Percentiles rank a stretch among this genome's conserved stretches.
phyloP scores from a whole-genome alignment of 2,888 invertebrate species.

The Spodoptera littoralis region DNA sequence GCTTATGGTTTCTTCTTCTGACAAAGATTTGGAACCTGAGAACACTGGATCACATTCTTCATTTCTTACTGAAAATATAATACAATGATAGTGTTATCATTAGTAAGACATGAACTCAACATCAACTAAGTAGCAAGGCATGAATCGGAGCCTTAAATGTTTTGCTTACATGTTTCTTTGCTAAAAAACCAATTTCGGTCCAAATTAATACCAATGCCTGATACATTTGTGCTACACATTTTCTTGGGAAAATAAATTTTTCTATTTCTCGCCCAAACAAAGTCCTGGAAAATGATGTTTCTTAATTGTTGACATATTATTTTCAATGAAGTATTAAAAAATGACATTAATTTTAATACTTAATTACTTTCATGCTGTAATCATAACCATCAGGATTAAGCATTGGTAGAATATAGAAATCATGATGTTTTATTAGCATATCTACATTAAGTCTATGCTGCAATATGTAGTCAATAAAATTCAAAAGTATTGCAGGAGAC shows the following conservation, averaged over 20 bases:
- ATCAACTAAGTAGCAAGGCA: too few species aligned
- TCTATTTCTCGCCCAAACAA: slow-evolving; percentile 78
- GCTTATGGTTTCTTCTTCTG: slow-evolving; percentile 75
- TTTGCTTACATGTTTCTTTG: slow-evolving; percentile 41
- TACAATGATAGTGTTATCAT: background rate
- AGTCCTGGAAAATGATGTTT: slow-evolving; percentile 59
- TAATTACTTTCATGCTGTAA: slow-evolving; percentile 71
- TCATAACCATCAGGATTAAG: slow-evolving; percentile 84
- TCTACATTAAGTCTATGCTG: slow-evolving; percentile 48
- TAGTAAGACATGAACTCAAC: too few species aligned
- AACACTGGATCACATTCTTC: slow-evolving; percentile 72
- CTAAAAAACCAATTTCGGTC: slow-evolving; percentile 77
- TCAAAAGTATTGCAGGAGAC: slow-evolving; percentile 72
- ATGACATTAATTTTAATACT: background rate
- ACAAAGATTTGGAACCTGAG: slow-evolving; percentile 69
- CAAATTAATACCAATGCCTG: slow-evolving; percentile 74
- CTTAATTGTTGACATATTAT: too few species aligned
- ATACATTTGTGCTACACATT: slow-evolving; percentile 57
- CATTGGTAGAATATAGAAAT: slow-evolving; percentile 78
- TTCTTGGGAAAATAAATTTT: slow-evolving; percentile 66
- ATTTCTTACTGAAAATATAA: slow-evolving; percentile 46
- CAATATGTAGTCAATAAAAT: slow-evolving; percentile 66
- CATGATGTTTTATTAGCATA: slow-evolving; percentile 63
- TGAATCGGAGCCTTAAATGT: background rate
- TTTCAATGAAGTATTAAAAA: too few species aligned